phyloP scores from a whole-genome alignment of 2,797 vertebrate genomes.

The Antrozous pallidus region DNA sequence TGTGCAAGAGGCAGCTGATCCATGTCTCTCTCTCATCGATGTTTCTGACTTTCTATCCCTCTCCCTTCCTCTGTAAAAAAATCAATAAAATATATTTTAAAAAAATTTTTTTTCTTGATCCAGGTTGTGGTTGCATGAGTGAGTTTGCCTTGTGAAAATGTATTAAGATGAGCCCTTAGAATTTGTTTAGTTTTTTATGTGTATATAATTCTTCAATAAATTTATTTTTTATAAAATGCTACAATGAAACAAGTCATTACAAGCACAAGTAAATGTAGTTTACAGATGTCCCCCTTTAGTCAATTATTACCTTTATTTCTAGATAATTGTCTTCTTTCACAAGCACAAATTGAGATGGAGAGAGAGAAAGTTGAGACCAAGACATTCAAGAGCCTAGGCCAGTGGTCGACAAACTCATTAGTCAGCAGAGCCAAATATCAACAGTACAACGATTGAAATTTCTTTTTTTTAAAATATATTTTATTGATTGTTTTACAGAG shows the following conservation, averaged over 20 bases:
- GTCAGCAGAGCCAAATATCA: no score
- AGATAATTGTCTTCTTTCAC: background rate
- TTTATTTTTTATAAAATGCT: background rate
- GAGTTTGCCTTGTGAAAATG: background rate
- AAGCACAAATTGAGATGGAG: background rate
- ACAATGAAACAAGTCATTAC: slow-evolving; percentile 25
- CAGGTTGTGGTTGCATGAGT: background rate
- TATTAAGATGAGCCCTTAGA: background rate
- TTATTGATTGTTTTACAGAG: no score
- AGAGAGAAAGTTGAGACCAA: background rate
- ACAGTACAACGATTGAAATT: no score
- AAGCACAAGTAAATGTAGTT: slow-evolving; percentile 2
- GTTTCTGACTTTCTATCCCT: no score
- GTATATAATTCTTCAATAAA: background rate
- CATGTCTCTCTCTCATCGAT: no score
- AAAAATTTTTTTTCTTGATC: background rate
- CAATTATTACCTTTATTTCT: background rate
- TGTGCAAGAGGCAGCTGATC: no score
- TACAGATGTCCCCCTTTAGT: background rate
- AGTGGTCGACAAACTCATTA: no score
- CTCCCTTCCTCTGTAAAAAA: no score
- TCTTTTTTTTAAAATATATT: no score
- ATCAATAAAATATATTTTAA: no score
- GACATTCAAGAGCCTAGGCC: background rate
- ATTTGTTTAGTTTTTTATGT: background rate